Conservation (phyloP, 2,113 vertebrate genomes). For the Triplophysa tibetana region DNA sequence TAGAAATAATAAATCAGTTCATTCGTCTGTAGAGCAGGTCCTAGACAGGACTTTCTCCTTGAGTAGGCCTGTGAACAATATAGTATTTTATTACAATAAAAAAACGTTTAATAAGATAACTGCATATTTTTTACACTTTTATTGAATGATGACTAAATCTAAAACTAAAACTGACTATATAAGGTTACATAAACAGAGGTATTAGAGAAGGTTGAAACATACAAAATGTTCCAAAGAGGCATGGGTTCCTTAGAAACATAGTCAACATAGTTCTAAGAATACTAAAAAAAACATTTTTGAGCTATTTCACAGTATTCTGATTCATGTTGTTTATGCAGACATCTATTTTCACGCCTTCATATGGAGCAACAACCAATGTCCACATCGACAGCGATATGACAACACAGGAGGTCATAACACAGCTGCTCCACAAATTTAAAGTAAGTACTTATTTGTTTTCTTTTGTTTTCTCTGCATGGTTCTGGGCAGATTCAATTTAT, state of each 20-base stretch:
- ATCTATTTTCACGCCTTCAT: constrained; percentile 87
- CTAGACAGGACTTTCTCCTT: no score
- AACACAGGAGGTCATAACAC: constrained; percentile 85
- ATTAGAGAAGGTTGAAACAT: no score
- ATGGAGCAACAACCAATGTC: constrained; percentile 87
- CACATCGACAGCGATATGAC: constrained; percentile 84
- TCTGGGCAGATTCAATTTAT: no score
- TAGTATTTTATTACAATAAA: no score
- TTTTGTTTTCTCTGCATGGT: background rate
- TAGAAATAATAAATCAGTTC: background rate
- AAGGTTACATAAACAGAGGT: no score
- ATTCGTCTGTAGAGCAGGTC: background rate
- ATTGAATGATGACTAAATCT: no score
- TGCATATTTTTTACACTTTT: no score
- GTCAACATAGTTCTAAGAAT: background rate
- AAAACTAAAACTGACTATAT: no score
- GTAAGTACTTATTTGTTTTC: constrained; percentile 60
- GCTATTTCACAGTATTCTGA: background rate
- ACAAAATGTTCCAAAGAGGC: no score
- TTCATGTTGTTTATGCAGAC: constrained; percentile 72
- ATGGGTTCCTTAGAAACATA: no score
- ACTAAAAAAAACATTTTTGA: background rate
- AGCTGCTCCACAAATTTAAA: constrained; percentile 91
- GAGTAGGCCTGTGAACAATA: no score
- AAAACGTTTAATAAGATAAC: no score